Percentiles rank a stretch among this genome's conserved stretches.
phyloP scores from a whole-genome alignment of 2,888 invertebrate species.

The Heliconius charithonia region DNA sequence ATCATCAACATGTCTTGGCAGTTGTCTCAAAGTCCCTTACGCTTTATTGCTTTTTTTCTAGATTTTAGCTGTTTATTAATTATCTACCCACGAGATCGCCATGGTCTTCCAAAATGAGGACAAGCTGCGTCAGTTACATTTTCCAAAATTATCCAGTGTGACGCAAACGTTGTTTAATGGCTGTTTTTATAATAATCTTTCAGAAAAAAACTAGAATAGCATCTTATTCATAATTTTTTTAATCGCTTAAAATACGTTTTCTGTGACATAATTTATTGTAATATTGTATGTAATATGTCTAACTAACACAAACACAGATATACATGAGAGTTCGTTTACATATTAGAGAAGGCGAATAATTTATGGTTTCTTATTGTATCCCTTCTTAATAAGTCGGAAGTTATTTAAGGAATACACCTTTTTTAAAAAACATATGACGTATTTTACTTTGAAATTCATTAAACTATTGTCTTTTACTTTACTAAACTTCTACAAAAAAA shows the following conservation, averaged over 20 bases:
- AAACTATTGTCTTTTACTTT: no score
- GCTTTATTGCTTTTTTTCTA: slow-evolving; percentile 73
- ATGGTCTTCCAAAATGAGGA: slow-evolving; percentile 53
- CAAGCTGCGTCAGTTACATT: slow-evolving; percentile 47
- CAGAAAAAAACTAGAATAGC: background rate
- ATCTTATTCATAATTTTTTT: background rate
- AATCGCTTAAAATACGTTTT: background rate
- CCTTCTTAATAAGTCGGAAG: no score
- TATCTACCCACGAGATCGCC: slow-evolving; percentile 57
- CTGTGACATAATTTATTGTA: background rate
- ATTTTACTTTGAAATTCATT: no score
- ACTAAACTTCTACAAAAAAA: no score
- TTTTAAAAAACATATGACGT: no score
- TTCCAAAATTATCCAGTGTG: slow-evolving; percentile 46
- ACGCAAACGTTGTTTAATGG: slow-evolving; percentile 16
- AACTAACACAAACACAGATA: background rate
- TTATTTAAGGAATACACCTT: no score
- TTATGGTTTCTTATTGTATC: no score
- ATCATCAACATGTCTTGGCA: slow-evolving; percentile 80
- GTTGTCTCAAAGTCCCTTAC: slow-evolving; percentile 74
- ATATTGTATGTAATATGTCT: background rate
- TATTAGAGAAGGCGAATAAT: no score
- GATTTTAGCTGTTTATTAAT: slow-evolving; percentile 73
- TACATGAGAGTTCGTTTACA: background rate
- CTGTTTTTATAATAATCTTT: background rate